These are phyloP conservation scores for Coluber constrictor DNA, from an alignment of 2,797 vertebrate genomes.

Conservation along the genomic window DNA sequence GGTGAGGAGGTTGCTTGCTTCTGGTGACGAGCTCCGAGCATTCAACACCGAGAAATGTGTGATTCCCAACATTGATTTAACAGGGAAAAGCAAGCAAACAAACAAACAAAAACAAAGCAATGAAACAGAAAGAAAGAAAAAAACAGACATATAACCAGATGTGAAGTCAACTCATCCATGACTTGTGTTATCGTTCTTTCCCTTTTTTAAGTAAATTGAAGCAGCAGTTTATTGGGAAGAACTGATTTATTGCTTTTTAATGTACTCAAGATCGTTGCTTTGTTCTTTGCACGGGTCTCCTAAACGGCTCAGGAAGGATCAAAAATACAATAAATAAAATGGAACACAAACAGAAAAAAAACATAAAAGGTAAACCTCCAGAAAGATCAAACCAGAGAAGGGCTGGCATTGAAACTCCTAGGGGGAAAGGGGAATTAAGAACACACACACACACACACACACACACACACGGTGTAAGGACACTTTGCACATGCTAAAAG, in stretches of 20 bases:
- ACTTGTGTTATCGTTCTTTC: not conserved
- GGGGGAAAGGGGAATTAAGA: not conserved
- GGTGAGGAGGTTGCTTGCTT: not conserved
- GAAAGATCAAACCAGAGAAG: not conserved
- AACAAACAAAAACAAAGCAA: not conserved
- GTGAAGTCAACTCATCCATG: not conserved
- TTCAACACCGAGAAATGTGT: not conserved
- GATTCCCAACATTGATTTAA: not conserved
- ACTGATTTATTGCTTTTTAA: not conserved
- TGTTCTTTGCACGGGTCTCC: not conserved
- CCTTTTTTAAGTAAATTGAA: not conserved
- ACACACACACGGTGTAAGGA: not conserved
- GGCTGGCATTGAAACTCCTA: not conserved
- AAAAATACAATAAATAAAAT: not conserved
- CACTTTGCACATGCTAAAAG: not conserved
- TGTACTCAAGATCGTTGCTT: not conserved
- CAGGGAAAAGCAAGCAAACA: not conserved
- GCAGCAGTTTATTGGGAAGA: not conserved
- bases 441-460: too few species aligned
- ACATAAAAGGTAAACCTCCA: not conserved
- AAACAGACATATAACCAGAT: not conserved
- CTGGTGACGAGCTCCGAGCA: not conserved
- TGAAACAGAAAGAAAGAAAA: not conserved
- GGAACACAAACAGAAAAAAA: not conserved
- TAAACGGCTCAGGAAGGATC: not conserved